Base-by-base conservation (phyloP, 1,140 invertebrate genomes). In the Solenopsis fugax region DNA sequence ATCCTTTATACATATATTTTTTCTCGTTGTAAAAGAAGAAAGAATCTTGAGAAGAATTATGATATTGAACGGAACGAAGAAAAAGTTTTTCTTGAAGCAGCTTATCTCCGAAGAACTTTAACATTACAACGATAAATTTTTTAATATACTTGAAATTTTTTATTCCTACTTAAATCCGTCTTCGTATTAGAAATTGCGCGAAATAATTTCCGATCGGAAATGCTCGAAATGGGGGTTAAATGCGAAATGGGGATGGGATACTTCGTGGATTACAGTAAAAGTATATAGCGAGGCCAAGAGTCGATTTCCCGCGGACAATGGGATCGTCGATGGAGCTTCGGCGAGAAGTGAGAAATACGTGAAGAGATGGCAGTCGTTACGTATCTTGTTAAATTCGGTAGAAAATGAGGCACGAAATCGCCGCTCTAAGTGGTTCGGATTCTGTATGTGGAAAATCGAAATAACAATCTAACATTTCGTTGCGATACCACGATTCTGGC, bases 231-330 rank as follows among this genome's bases (percentile, higher is more conserved):
- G 34, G 34, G n/a, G 41, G 45, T 67, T 80, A 69, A 71, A 50
- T 71, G 48, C 77, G 34, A 24, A 37, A 24, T 54, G n/a, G 45
- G 24, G 41, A n/a, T 37, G n/a, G 34, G 77, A 71, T 56, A 71
- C 48, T 81, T 71, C 21, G 21, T 54, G 48, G 48, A 50, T 65
- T 65, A 78, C 60, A n/a, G 41, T 69, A 54, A 81, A 80, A 81
- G 64, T 69, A 48, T 81, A 81, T 54, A 52, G 62, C 45, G 45
- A 41, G 48, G 21, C 77, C 16, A 71, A 81, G 64, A 81, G 77
- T 81, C 77, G 77, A 81, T 81, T 81, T 69, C 62, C 77, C 48
- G 64, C 41, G 64, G 64, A 81, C 77, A 81, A 81, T 81, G 64
- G 48, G 77, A 10, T 78, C 58, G 45, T 64, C 62, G 45, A 24